Evolutionary conservation across 2,888 invertebrate genomes (phyloP).

Genomic region (Caenorhabditis virilis): DNA sequence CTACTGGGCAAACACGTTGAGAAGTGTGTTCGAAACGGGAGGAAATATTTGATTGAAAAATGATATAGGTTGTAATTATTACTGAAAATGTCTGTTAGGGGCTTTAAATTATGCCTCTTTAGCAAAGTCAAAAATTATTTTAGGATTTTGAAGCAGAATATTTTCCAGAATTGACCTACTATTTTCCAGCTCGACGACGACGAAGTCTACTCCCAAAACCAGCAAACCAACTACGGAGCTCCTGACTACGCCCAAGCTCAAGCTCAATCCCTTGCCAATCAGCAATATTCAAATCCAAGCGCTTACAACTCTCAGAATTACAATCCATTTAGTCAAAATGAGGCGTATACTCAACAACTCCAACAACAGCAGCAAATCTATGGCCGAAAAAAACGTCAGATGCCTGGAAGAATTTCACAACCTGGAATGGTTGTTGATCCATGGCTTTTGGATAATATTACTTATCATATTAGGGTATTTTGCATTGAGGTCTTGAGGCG

Average conservation of each 20-base stretch:
- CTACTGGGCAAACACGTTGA: too few species aligned
- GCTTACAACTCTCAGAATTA: constrained; percentile 31
- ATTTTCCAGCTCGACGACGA: constrained; percentile 58
- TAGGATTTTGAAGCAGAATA: neutral
- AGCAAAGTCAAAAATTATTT: too few species aligned
- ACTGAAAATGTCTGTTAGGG: too few species aligned
- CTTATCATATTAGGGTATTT: constrained; percentile 49
- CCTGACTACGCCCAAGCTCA: constrained; percentile 38
- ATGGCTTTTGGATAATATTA: constrained; percentile 59
- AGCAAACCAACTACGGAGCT: constrained; percentile 38
- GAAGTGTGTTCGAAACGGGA: too few species aligned
- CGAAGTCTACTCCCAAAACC: constrained; percentile 47
- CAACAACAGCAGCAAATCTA: constrained; percentile 28
- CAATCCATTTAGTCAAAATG: constrained; percentile 39
- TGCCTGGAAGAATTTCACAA: constrained; percentile 54
- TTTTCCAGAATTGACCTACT: neutral
- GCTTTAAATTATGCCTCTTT: too few species aligned
- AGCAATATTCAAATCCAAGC: constrained; percentile 24
- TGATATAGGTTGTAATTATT: too few species aligned
- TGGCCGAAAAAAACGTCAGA: constrained; percentile 53
- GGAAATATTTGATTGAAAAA: too few species aligned
- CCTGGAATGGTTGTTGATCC: constrained; percentile 62
- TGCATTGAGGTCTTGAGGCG: neutral
- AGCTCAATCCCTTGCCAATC: constrained; percentile 15
- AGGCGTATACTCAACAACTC: constrained; percentile 7